These are phyloP conservation scores for Operophtera brumata DNA, from an alignment of 2,888 invertebrate species.

Conservation along the genomic window DNA sequence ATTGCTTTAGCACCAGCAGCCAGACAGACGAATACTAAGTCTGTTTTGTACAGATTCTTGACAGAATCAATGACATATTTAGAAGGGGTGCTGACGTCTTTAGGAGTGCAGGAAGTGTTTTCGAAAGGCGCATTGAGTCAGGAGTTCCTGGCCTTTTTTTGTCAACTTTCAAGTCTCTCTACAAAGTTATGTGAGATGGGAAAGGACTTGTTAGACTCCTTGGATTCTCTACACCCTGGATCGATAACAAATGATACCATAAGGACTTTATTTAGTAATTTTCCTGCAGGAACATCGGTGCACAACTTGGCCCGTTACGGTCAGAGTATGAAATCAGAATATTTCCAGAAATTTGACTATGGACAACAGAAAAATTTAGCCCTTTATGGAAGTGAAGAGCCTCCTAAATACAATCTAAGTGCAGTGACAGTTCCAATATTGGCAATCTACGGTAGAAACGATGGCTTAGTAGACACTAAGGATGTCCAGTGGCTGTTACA, in stretches of 20 bases:
- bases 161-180: constrained; percentile 45
- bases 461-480: constrained; percentile 81
- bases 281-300: constrained; percentile 57
- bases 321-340: constrained; percentile 44
- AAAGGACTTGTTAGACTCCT: constrained; percentile 43
- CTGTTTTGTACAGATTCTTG: constrained; percentile 38
- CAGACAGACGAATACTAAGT: constrained; percentile 66
- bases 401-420: constrained; percentile 56
- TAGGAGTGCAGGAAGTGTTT: constrained; percentile 51
- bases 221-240: constrained; percentile 46
- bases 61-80: constrained; percentile 31
- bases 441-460: constrained; percentile 56
- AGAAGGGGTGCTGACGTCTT: constrained; percentile 36
- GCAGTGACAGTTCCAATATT: constrained; percentile 53
- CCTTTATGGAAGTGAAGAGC: constrained; percentile 47
- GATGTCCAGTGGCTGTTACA: constrained; percentile 78
- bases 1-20: constrained; percentile 84
- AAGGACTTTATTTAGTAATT: constrained; percentile 49
- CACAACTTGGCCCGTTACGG: constrained; percentile 60
- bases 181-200: constrained; percentile 42
- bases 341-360: constrained; percentile 61
- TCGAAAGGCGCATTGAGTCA: constrained; percentile 51
- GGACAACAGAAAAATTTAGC: constrained; percentile 49
- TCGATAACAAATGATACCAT: constrained; percentile 53
- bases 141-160: constrained; percentile 52